Percentiles rank a stretch among this genome's conserved stretches.
Conservation (phyloP, 2,113 vertebrate genomes). For the Cochlearius cochlearius region DNA sequence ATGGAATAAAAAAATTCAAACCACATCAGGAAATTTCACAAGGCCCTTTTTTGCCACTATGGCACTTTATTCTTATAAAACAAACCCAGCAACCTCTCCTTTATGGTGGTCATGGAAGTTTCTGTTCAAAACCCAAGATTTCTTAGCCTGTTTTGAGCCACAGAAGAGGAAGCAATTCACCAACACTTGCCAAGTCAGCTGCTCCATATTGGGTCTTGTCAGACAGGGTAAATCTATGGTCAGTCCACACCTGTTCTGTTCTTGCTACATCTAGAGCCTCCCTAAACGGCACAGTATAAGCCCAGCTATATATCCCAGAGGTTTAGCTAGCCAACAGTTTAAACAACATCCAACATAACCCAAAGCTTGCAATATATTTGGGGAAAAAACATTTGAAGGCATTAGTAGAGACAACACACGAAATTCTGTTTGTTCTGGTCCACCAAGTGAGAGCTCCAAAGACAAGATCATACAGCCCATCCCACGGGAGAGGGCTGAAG, state of each 20-base stretch:
- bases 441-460: not conserved
- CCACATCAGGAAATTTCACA: not conserved
- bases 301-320: not conserved
- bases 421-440: not conserved
- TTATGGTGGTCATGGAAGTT: not conserved
- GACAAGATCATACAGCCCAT: not conserved
- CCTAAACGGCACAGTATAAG: not conserved
- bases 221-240: not conserved
- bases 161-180: not conserved
- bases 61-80: not conserved
- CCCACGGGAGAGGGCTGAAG: not conserved
- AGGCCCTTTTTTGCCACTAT: not conserved
- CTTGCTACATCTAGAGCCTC: not conserved
- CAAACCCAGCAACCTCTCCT: not conserved
- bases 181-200: not conserved
- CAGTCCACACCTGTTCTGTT: not conserved
- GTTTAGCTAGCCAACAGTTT: not conserved
- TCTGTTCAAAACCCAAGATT: not conserved
- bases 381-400: not conserved
- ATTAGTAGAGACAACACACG: not conserved
- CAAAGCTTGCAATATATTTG: not conserved
- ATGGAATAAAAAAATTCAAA: not conserved
- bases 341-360: not conserved
- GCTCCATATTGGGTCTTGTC: not conserved
- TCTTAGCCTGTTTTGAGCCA: not conserved